Percentiles rank a stretch among this genome's conserved stretches.
These are phyloP conservation scores for Schizotus pectinicornis DNA, from an alignment of 2,888 invertebrate species.

Conservation along the genomic window DNA sequence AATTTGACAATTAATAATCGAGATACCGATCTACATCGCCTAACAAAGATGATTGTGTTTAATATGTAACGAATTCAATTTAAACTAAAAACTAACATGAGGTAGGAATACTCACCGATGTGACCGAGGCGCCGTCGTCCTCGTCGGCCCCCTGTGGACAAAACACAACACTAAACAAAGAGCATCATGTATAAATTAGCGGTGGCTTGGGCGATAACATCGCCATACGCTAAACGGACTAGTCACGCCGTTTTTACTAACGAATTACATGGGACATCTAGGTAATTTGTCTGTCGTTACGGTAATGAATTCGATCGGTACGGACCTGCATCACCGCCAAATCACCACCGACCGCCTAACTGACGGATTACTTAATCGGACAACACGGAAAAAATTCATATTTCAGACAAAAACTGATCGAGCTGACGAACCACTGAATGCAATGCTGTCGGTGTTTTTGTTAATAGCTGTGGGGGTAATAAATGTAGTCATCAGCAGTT, in stretches of 20 bases:
- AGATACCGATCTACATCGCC: constrained; percentile 37
- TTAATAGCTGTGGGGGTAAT: background rate
- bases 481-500: background rate
- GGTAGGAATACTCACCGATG: constrained; percentile 68
- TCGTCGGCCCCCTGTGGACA: constrained; percentile 73
- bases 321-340: background rate
- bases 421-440: background rate
- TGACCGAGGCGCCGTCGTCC: constrained; percentile 73
- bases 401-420: background rate
- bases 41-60: constrained; percentile 28
- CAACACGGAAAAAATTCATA: background rate
- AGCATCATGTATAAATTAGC: constrained; percentile 59
- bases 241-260: constrained; percentile 57
- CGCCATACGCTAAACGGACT: constrained; percentile 55
- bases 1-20: constrained; percentile 44
- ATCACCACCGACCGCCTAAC: background rate
- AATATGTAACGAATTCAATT: constrained; percentile 33
- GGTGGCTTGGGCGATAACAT: constrained; percentile 52
- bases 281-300: constrained; percentile 52
- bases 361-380: background rate
- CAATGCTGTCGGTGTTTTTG: too few species aligned
- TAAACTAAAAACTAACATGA: constrained; percentile 16
- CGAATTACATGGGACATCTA: constrained; percentile 54
- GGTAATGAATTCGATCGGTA: constrained; percentile 12
- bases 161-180: constrained; percentile 58